Percentiles rank a stretch among this genome's conserved stretches.
These are phyloP conservation scores for Corapipo altera DNA, from an alignment of 2,113 vertebrate genomes.

Conservation along the genomic window DNA sequence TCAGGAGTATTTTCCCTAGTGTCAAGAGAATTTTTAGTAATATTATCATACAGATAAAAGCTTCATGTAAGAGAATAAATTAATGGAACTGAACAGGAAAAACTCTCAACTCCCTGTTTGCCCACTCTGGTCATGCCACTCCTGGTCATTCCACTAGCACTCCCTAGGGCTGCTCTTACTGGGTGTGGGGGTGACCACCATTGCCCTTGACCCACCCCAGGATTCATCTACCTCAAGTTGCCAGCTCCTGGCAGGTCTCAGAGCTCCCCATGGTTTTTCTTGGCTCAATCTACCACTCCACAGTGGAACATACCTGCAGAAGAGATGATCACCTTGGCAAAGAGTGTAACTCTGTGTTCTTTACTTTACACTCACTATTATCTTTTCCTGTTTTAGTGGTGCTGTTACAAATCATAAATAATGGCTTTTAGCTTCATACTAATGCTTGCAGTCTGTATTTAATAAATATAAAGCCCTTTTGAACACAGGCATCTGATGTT, in stretches of 20 bases:
- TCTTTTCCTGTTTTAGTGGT: background rate
- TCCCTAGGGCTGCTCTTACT: background rate
- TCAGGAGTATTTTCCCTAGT: background rate
- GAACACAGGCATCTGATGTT: background rate
- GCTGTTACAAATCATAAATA: background rate
- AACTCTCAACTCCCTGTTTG: background rate
- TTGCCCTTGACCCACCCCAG: background rate
- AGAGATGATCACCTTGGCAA: background rate
- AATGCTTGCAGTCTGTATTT: background rate
- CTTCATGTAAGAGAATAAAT: background rate
- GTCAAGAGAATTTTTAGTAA: background rate
- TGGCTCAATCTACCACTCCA: background rate
- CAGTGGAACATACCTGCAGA: accelerated
- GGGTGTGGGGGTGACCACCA: accelerated
- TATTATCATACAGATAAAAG: background rate
- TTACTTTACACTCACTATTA: background rate
- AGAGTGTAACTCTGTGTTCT: background rate
- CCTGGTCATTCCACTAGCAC: background rate
- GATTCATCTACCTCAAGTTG: background rate
- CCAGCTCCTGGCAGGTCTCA: background rate
- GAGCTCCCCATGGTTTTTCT: background rate
- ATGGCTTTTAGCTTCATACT: background rate
- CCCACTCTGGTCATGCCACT: accelerated
- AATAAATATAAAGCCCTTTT: background rate
- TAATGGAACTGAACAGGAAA: background rate